Conservation (phyloP, 2,113 vertebrate species). For the Thymallus thymallus region DNA sequence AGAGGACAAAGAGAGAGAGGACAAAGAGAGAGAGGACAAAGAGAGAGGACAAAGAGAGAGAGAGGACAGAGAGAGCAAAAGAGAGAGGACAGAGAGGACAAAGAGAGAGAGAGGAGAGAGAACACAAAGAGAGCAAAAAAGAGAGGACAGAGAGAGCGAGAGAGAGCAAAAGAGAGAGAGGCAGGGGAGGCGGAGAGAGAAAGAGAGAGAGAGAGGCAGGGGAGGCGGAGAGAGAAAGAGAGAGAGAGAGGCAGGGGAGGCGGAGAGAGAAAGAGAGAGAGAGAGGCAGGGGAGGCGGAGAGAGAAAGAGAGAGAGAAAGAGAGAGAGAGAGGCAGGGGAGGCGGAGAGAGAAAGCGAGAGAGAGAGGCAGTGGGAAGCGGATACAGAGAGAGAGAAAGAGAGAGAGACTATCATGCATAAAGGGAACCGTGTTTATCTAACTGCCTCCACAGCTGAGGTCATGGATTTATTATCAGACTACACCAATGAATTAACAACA, state of each 20-base stretch:
- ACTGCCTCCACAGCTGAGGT: background rate
- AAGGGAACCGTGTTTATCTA: background rate
- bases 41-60: background rate
- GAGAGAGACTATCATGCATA: background rate
- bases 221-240: background rate
- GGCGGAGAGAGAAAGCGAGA: background rate
- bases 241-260: background rate
- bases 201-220: background rate
- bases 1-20: background rate
- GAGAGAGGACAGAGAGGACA: background rate
- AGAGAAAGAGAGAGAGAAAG: background rate
- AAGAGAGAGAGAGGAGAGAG: background rate
- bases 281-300: background rate
- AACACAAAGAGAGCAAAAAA: background rate
- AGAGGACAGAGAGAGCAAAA: background rate
- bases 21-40: slow-evolving; percentile 4
- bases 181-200: slow-evolving; percentile 5
- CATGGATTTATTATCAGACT: background rate
- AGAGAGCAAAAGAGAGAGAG: background rate
- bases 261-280: background rate
- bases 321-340: background rate
- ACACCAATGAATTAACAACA: background rate
- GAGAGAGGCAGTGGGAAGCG: background rate
- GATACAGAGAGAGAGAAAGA: background rate
- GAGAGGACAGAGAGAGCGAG: background rate